Conservation (phyloP, 2,888 invertebrate genomes). For the Bembecia ichneumoniformis region DNA sequence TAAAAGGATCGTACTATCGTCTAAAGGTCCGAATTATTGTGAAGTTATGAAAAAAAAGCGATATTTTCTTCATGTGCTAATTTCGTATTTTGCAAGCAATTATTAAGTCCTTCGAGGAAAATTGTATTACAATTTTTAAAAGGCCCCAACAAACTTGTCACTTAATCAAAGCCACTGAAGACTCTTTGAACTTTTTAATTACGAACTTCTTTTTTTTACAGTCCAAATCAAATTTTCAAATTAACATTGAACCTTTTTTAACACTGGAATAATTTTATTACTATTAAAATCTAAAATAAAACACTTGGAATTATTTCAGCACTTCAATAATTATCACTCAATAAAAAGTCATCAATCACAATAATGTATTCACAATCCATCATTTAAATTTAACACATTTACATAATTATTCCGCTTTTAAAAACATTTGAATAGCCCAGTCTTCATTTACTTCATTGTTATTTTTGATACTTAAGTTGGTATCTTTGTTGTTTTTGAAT, state of each 20-base stretch:
- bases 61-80: no score
- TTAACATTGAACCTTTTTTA: not conserved
- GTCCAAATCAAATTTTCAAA: not conserved
- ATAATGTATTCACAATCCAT: constrained; percentile 6
- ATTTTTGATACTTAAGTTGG: not conserved
- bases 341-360: constrained; percentile 3
- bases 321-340: not conserved
- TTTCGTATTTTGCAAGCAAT: not conserved
- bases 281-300: not conserved
- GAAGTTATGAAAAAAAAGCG: no score
- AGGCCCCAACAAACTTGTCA: constrained; percentile 10
- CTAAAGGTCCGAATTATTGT: no score
- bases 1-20: not conserved
- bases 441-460: not conserved
- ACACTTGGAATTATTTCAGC: not conserved
- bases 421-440: not conserved
- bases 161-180: constrained; percentile 17
- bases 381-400: constrained; percentile 4
- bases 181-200: constrained; percentile 14
- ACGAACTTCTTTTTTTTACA: constrained; percentile 1
- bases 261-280: not conserved
- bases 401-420: not conserved
- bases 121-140: not conserved
- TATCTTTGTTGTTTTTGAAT: not conserved
- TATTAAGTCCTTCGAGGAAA: not conserved